A percentile compares a stretch with the other conserved stretches of the same genome.
Evolutionary conservation across 2,113 vertebrate species (phyloP).

Genomic region (Microtus pennsylvanicus): DNA sequence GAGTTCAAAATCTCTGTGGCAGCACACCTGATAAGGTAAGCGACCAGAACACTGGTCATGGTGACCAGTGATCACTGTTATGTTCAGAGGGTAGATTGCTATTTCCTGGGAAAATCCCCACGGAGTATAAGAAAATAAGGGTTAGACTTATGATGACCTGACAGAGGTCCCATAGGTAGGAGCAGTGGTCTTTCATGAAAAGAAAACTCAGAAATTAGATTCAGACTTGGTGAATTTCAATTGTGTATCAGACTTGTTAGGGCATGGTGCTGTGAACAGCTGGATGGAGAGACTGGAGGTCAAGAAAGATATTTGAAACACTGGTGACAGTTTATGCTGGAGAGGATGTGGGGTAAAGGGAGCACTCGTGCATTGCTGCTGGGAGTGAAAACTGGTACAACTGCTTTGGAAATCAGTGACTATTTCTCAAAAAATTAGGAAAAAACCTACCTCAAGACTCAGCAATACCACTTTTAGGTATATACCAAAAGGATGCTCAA

Average conservation of each 20-base stretch:
- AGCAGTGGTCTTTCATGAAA: background rate
- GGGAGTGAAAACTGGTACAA: too few species aligned
- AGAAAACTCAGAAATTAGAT: background rate
- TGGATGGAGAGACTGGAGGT: background rate
- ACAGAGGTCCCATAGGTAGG: background rate
- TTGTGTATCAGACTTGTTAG: background rate
- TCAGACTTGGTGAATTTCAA: background rate
- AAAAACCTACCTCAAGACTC: too few species aligned
- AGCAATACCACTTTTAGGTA: too few species aligned
- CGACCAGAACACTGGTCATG: background rate
- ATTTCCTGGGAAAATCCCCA: background rate
- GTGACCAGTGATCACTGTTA: background rate
- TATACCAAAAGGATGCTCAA: too few species aligned
- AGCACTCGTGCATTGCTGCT: too few species aligned
- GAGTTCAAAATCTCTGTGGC: background rate
- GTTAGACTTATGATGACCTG: background rate
- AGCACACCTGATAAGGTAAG: background rate
- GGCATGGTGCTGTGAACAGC: background rate
- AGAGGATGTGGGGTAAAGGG: too few species aligned
- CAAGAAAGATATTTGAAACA: background rate
- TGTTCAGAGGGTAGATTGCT: background rate
- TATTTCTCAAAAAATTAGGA: too few species aligned
- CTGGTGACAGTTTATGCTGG: too few species aligned
- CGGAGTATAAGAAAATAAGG: background rate
- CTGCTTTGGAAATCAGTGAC: too few species aligned